Base-by-base conservation (phyloP, 2,888 invertebrate species). In the Lasioglossum leucozonium region DNA sequence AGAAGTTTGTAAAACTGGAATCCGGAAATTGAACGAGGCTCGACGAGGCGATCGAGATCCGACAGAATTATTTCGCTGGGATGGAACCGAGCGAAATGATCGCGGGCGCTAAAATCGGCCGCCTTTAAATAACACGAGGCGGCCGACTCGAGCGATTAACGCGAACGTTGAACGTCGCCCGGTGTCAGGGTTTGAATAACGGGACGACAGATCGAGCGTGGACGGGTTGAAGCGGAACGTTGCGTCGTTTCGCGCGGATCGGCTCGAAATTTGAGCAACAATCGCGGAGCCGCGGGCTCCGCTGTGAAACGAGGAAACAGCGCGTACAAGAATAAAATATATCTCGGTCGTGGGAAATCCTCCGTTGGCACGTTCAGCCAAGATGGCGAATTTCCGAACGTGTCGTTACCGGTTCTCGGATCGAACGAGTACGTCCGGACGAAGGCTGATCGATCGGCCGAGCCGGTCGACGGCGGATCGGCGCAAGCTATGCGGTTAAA, bases 401-500 rank as follows among this genome's bases (percentile, higher is more conserved):
- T n/a, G n/a, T n/a, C n/a, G n/a, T n/a, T n/a, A n/a, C n/a, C n/a
- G n/a, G n/a, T n/a, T n/a, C n/a, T n/a, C n/a, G n/a, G n/a, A n/a
- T n/a, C n/a, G n/a, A n/a, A n/a, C n/a, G n/a, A n/a, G n/a, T n/a
- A n/a, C n/a, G n/a, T n/a, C n/a, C n/a, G n/a, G n/a, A n/a, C n/a
- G n/a, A n/a, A n/a, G n/a, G n/a, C 72, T 51, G 69, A 72, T 26
- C 67, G 81, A 75, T 76, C 74, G 62, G 26, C 11, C 58, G 13
- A 22, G 34, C 3, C 3, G 74, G 16, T 22, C 78, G 79, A 62
- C 72, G 72, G 51, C 30, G n/a, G 73, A 76, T 79, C 86, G 86
- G 71, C 82, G 86, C 86, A 82, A 82, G 73, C 86, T 86, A 86
- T 85, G 79, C 74, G 72, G 37, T 65, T 77, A 81, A 30, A 62